Evolutionary conservation across 2,888 invertebrate genomes (phyloP), one percentile per base, ranked within the genome.

Genomic region (Aporophyla lueneburgensis): DNA sequence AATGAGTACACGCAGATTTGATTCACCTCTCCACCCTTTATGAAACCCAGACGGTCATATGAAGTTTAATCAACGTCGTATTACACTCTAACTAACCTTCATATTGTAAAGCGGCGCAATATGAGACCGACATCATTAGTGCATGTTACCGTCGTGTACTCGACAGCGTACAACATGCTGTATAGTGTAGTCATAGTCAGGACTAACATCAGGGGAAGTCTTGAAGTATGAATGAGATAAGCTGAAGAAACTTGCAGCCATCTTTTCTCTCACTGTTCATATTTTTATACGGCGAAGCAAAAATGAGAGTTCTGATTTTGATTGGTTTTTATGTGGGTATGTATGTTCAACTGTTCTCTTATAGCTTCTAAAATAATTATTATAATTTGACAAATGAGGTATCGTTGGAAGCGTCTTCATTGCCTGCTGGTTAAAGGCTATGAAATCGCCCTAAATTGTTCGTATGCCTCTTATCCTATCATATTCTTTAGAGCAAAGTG

Each of bases 81-180:
- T 75, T 71, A 69, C 49, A 71, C 56, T 46, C 43, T 84, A 84
- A 79, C 51, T 81, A 83, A 69, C 71, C 46, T 68, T 74, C 40
- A 51, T 70, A 58, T 71, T 80, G 65, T 84, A 59, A 61, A 80
- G 46, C 46, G 12, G 58, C 33, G 75, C 66, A 80, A 82, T 72
- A 72, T 65, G 81, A 76, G 68, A 61, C 58, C 81, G 63, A 71
- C 82, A 69, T 82, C 82, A 81, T 82, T 82, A 82, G 85, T 76
- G 71, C 69, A 84, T 58, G 56, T 56, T 66, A 33, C 70, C 68
- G 71, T 58, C 72, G 40, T 33, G 59, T 80, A 66, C 71, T 80
- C 76, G 33, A 69, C 75, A 65, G 49, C n/a, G 40, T 67, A 80
- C 65, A 27, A 53, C 27, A 5, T 56, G 61, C 24, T 21, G 33